Evolutionary conservation across 2,113 vertebrate genomes (phyloP), one percentile per base, ranked within the genome.

Genomic region (Odocoileus virginianus): DNA sequence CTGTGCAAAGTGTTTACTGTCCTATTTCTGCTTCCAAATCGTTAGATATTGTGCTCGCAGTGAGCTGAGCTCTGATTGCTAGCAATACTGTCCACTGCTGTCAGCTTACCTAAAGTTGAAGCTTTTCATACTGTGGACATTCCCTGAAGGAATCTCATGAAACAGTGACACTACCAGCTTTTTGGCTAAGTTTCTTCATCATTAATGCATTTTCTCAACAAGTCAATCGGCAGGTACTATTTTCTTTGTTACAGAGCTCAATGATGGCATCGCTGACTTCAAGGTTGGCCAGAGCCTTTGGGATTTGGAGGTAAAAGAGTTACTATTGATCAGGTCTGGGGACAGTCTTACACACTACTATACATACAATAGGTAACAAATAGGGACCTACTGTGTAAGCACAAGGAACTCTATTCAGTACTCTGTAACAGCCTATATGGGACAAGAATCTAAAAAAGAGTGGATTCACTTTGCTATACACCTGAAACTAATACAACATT

Each of bases 1-100:
- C 60, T 43, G 92, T 82, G 90, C 58, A 78, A 92, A 89, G 84
- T 94, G 95, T 92, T 96, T 92, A 33, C 94, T 78, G 79, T 89
- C 74, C 96, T 90, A 57, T 57, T 90, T 96, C 94, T 97, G 93
- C 54, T 60, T 89, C 58, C 4, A 2, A 92, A 94, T 94, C 45
- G 55, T 95, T n/a, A 40, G 36, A 96, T 81, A 45, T 67, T 92
- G 58, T 82, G 36, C 85, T 97, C 89, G 14, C 64, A 60, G 83
- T 43, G 76, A 84, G 89, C 64, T 95, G 82, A 45, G 87, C 74
- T 94, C 89, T 78, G 93, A 95, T 95, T 71, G 43, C 61, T 64
- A 94, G 74, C 64, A 79, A 25, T 21, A 12, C 61, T 54, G 71
- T 40, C 89, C 58, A 1, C 36, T n/a, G 36, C 71, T 87, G 58